phyloP scores from a whole-genome alignment of 1,140 invertebrate genomes.

The Atta cephalotes region DNA sequence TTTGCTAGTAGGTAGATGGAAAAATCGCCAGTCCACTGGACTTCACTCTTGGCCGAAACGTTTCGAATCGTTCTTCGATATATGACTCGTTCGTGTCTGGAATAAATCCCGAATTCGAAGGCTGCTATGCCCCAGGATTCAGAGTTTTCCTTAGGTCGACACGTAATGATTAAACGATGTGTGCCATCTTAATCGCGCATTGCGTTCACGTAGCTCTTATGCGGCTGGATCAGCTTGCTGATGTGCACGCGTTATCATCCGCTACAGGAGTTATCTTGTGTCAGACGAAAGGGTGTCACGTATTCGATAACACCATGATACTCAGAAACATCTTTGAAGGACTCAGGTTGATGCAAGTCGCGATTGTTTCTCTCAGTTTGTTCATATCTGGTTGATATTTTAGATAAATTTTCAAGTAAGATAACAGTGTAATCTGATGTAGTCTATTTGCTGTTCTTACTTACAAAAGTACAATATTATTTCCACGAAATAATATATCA shows the following conservation, averaged over 20 bases:
- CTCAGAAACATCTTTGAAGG: constrained; percentile 4
- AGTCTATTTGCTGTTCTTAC: too few relatives aligned
- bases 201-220: constrained; percentile 66
- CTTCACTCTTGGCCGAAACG: constrained; percentile 30
- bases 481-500: too few relatives aligned
- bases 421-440: too few relatives aligned
- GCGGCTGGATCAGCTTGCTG: constrained; percentile 62
- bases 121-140: constrained; percentile 28
- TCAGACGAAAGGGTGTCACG: constrained; percentile 43
- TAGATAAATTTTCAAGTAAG: neutral
- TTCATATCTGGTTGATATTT: neutral
- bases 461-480: too few relatives aligned
- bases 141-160: constrained; percentile 52
- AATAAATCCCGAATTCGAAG: constrained; percentile 49
- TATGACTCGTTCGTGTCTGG: constrained; percentile 15
- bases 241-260: constrained; percentile 68
- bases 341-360: neutral
- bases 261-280: constrained; percentile 50
- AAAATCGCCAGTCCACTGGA: constrained; percentile 40
- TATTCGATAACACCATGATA: constrained; percentile 46
- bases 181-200: constrained; percentile 70
- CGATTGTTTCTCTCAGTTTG: neutral
- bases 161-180: constrained; percentile 73
- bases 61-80: constrained; percentile 63
- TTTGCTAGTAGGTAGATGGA: constrained; percentile 47